These are phyloP conservation scores for Pachydiplax longipennis DNA, from an alignment of 2,888 invertebrate genomes.

Conservation along the genomic window DNA sequence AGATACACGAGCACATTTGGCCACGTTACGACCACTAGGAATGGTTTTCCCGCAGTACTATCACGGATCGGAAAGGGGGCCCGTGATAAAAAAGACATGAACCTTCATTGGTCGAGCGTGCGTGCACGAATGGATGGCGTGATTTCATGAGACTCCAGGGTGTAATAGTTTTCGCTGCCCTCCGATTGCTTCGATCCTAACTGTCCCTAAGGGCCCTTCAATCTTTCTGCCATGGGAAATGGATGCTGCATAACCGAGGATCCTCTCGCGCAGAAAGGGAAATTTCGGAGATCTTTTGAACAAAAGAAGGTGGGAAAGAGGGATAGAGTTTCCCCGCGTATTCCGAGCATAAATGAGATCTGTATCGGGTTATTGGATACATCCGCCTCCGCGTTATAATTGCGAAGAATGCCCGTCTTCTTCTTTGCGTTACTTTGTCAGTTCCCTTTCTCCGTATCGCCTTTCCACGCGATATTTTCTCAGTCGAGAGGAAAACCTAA, in stretches of 20 bases:
- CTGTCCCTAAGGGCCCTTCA: not conserved
- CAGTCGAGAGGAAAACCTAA: not conserved
- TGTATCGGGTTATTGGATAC: not conserved
- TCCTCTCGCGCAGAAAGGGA: not conserved
- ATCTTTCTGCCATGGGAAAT: not conserved
- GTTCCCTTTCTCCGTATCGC: not conserved
- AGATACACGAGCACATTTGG: not conserved
- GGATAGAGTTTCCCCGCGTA: not conserved
- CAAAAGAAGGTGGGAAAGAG: not conserved
- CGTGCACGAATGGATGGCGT: conserved; percentile 23
- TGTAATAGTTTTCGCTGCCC: conserved; percentile 32
- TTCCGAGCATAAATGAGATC: not conserved
- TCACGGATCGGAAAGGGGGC: not conserved
- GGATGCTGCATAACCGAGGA: not conserved
- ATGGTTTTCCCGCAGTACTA: not conserved
- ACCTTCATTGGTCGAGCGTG: not conserved
- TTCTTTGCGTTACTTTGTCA: too few relatives aligned
- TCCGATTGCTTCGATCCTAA: not conserved
- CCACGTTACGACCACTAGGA: not conserved
- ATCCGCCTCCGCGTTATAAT: too few relatives aligned
- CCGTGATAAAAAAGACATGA: not conserved
- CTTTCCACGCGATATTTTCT: not conserved
- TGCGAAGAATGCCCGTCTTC: too few relatives aligned
- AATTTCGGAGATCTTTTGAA: not conserved
- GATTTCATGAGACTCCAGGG: conserved; percentile 17